Percentiles rank a stretch among this genome's conserved stretches.
Evolutionary conservation across 2,888 invertebrate species (phyloP).

Genomic region (Tholera decimalis): DNA sequence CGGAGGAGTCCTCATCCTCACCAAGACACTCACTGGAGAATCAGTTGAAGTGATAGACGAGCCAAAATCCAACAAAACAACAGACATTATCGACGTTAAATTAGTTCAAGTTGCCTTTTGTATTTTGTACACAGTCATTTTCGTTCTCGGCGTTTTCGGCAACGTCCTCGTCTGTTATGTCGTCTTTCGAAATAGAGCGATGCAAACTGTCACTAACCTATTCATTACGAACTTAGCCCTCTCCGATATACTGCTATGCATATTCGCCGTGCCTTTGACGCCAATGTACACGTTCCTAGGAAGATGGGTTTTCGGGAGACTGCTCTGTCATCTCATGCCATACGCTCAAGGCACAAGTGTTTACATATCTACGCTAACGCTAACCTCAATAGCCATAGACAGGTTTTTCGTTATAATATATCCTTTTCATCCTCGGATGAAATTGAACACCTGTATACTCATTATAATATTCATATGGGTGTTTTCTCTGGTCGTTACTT

Average conservation of each 20-base stretch:
- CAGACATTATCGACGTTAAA: conserved; percentile 92
- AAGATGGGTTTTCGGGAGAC: conserved; percentile 96
- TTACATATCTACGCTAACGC: conserved; percentile 97
- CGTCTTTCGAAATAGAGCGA: conserved; percentile 95
- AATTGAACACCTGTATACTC: conserved; percentile 93
- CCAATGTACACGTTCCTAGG: conserved; percentile 96
- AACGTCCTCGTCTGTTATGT: conserved; percentile 97
- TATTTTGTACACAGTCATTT: conserved; percentile 95
- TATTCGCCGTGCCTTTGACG: conserved; percentile 97
- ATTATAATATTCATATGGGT: conserved; percentile 96
- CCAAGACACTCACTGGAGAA: conserved; percentile 86
- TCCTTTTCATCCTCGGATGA: conserved; percentile 96
- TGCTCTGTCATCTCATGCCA: conserved; percentile 96
- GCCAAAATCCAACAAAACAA: conserved; percentile 83
- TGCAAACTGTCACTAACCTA: conserved; percentile 98
- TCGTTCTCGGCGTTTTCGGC: conserved; percentile 95
- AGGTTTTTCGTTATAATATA: conserved; percentile 97
- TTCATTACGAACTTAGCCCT: conserved; percentile 97
- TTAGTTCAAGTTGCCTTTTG: conserved; percentile 94
- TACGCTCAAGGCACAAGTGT: conserved; percentile 97
- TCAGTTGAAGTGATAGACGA: conserved; percentile 86
- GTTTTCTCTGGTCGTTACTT: conserved; percentile 94
- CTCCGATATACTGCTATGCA: conserved; percentile 96
- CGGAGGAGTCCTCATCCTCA: conserved; percentile 83
- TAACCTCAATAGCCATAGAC: conserved; percentile 98